Evolutionary conservation across 2,113 vertebrate species (phyloP).

Genomic region (Motacilla alba): DNA sequence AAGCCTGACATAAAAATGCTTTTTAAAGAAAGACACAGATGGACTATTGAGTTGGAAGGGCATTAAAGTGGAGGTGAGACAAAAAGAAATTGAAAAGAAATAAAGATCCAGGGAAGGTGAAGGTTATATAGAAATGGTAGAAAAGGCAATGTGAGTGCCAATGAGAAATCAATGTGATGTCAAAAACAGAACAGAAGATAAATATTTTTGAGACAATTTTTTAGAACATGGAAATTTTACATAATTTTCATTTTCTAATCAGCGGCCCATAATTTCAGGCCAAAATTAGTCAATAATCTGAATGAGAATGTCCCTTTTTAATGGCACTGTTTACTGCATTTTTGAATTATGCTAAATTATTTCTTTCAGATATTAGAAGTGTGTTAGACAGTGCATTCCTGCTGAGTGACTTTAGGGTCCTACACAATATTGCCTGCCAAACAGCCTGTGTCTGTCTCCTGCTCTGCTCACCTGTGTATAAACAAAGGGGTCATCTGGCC

Average conservation of each 20-base stretch:
- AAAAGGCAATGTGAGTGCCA: not conserved
- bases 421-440: not conserved
- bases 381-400: not conserved
- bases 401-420: not conserved
- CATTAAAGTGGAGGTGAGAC: not conserved
- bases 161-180: not conserved
- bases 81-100: not conserved
- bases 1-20: not conserved
- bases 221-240: not conserved
- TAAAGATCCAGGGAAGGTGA: not conserved
- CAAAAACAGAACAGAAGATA: not conserved
- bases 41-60: not conserved
- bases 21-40: not conserved
- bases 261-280: not conserved
- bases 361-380: not conserved
- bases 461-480: not conserved
- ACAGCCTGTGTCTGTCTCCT: not conserved
- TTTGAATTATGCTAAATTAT: not conserved
- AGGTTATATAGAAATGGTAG: not conserved
- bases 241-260: not conserved
- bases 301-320: not conserved
- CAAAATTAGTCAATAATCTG: not conserved
- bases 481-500: not conserved
- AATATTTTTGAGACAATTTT: not conserved
- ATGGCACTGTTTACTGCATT: not conserved